phyloP scores from a whole-genome alignment of 2,113 vertebrate genomes.

The Entomyzon cyanotis region DNA sequence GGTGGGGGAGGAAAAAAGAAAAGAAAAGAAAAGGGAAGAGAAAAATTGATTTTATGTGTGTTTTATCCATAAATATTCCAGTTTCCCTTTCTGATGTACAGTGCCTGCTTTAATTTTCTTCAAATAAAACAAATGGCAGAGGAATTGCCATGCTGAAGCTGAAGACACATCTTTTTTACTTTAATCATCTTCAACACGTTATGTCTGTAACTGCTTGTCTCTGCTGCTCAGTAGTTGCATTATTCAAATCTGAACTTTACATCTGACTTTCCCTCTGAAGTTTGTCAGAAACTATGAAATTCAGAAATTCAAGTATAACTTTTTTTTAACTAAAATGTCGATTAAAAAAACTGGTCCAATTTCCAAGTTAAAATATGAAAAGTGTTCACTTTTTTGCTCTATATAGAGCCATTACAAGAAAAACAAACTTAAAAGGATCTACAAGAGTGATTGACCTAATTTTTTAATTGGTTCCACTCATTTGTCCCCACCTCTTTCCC shows the following conservation, averaged over 20 bases:
- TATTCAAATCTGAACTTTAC: conserved; percentile 22
- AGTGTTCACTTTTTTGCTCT: neutral
- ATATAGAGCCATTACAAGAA: neutral
- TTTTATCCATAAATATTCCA: neutral
- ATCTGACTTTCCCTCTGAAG: neutral
- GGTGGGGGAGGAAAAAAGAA: neutral
- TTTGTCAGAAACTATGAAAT: neutral
- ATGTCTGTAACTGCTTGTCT: neutral
- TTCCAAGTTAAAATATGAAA: neutral
- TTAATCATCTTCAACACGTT: neutral
- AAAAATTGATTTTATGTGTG: neutral
- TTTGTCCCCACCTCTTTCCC: neutral
- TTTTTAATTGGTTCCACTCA: neutral
- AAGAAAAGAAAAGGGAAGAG: rapidly evolving
- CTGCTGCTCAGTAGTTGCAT: neutral
- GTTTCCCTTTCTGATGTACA: neutral
- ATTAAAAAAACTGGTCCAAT: neutral
- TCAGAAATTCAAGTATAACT: neutral
- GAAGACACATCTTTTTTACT: neutral
- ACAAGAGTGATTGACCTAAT: neutral
- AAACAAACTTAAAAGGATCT: neutral
- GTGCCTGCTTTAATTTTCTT: conserved; percentile 1
- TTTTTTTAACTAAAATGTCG: rapidly evolving
- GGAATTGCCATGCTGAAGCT: neutral
- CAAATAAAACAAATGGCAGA: neutral